These are phyloP conservation scores for Tyria jacobaeae DNA, from an alignment of 2,888 invertebrate species.

Conservation along the genomic window DNA sequence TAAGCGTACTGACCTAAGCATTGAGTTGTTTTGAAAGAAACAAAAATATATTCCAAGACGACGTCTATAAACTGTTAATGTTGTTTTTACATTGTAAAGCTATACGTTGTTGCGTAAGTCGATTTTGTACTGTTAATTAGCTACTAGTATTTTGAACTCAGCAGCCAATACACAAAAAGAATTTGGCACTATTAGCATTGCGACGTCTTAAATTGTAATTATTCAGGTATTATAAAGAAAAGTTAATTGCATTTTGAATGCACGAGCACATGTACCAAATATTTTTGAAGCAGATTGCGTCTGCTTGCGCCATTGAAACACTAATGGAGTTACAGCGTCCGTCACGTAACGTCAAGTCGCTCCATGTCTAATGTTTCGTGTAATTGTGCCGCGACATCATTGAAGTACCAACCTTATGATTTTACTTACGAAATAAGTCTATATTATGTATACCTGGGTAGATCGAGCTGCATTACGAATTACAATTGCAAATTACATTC, in stretches of 20 bases:
- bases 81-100: slow-evolving; percentile 6
- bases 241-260: slow-evolving; percentile 28
- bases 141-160: not conserved
- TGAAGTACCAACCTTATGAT: slow-evolving; percentile 11
- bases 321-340: slow-evolving; percentile 21
- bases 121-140: not conserved
- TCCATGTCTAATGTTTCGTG: slow-evolving; percentile 39
- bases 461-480: slow-evolving; percentile 2
- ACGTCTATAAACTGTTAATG: not conserved
- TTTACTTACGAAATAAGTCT: slow-evolving; percentile 31
- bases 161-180: not conserved
- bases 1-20: slow-evolving; percentile 44
- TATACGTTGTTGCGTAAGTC: not conserved
- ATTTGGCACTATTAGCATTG: not conserved
- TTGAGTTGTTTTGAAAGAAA: slow-evolving; percentile 26
- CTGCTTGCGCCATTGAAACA: slow-evolving; percentile 17
- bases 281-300: slow-evolving; percentile 30
- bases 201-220: not conserved
- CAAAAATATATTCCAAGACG: slow-evolving; percentile 10
- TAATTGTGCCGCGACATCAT: slow-evolving; percentile 39
- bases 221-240: slow-evolving; percentile 8
- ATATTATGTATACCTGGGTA: not conserved
- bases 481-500: not conserved
- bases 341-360: slow-evolving; percentile 36
- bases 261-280: slow-evolving; percentile 29